phyloP scores from a whole-genome alignment of 2,113 vertebrate species.

The Oceanodroma tethys region DNA sequence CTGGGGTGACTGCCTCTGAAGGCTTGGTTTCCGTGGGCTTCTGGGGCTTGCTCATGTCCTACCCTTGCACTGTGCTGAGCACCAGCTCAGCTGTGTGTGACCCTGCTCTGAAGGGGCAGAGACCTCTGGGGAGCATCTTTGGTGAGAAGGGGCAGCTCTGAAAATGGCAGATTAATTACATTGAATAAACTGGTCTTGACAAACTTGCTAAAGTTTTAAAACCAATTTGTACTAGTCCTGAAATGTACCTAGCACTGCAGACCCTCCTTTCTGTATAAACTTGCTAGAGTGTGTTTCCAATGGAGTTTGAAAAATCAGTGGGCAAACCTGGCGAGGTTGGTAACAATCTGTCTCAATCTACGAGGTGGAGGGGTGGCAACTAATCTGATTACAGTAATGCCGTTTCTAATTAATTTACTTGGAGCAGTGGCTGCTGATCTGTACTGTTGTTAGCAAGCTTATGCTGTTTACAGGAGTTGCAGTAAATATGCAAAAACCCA shows the following conservation, averaged over 20 bases:
- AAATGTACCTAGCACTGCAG: neutral
- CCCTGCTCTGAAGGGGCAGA: neutral
- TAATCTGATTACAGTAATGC: conserved; percentile 38
- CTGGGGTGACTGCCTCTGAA: too few relatives aligned
- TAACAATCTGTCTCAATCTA: neutral
- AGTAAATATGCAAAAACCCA: neutral
- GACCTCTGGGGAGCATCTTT: neutral
- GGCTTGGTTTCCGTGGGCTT: neutral
- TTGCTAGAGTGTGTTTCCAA: neutral
- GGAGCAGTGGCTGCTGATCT: neutral
- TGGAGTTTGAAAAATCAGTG: neutral
- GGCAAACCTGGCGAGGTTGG: neutral
- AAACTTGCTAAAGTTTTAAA: neutral
- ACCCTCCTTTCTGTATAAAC: neutral
- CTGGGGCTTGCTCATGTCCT: neutral
- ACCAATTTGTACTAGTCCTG: neutral
- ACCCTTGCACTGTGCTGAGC: neutral
- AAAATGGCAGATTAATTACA: neutral
- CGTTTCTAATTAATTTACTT: conserved; percentile 24
- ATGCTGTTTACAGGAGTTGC: conserved; percentile 1
- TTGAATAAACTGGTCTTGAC: neutral
- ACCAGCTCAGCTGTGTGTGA: neutral
- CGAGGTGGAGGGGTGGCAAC: neutral
- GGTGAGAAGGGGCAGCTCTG: neutral
- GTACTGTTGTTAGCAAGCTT: neutral